Evolutionary conservation across 2,888 invertebrate species (phyloP), one percentile per base, ranked within the genome.

Genomic region (Aporophyla nigra): DNA sequence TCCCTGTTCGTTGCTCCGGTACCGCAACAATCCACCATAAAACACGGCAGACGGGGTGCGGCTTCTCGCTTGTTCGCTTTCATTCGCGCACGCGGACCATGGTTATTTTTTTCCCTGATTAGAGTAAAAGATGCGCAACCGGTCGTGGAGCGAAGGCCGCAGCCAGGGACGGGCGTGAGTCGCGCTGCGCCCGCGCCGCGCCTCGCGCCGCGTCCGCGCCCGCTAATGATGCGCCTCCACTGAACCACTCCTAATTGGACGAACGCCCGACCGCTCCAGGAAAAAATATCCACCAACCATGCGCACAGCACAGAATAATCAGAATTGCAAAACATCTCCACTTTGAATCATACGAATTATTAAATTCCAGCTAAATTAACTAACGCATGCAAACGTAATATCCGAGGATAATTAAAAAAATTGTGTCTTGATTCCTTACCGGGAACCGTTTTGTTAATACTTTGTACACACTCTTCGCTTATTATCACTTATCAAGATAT

Each of bases 91-190:
- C 93, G 93, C 92, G 91, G 89, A 91, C 92, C 88, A 89, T 91
- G 92, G 89, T 93, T 93, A 92, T 94, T 96, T 96, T 96, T 96
- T 94, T 94, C 93, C 92, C 93, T 95, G 96, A 96, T 96, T 96
- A 95, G 95, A 96, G 95, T 93, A 95, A 94, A 95, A 95, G 95
- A 96, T 94, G 96, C 93, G 91, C 94, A 95, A 96, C 96, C 96
- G 96, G 96, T 96, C 93, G 91, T 88, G 90, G 90, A 86, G 92
- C 94, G 95, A 96, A 96, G 96, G 96, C 93, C 96, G 95, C 92
- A 91, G 90, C 92, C 92, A 92, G 94, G 93, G 93, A 91, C 93
- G 93, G 92, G 90, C 89, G 90, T 80, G 89, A 86, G 91, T 90
- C 92, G 91, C 88, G 76, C 63, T 67, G 83, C 86, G 88, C 88